Conservation (phyloP, 2,888 invertebrate species). For the Parnassius smintheus region DNA sequence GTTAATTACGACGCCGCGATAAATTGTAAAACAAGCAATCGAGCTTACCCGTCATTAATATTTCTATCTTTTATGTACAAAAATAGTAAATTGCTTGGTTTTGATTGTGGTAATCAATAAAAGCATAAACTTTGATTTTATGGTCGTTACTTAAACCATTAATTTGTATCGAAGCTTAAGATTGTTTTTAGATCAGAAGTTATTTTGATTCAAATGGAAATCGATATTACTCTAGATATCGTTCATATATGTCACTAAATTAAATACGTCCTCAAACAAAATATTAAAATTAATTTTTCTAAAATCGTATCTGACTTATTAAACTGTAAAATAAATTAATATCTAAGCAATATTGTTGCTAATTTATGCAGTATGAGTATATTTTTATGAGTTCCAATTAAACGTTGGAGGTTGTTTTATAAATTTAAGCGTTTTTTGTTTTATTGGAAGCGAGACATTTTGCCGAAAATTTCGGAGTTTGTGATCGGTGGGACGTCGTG, state of each 20-base stretch:
- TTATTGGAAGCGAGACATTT: constrained; percentile 36
- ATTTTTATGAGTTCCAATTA: constrained; percentile 5
- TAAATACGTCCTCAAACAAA: too few species aligned
- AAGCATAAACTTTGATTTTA: background rate
- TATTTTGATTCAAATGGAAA: too few species aligned
- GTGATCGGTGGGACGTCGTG: constrained; percentile 60
- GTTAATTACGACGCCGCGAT: constrained; percentile 57
- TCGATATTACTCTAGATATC: too few species aligned
- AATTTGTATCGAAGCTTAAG: too few species aligned
- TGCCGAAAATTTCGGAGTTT: constrained; percentile 56
- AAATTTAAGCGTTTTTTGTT: constrained; percentile 19
- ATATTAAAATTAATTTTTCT: too few species aligned
- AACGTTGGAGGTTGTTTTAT: constrained; percentile 17
- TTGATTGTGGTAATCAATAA: too few species aligned
- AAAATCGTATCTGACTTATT: too few species aligned
- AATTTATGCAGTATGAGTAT: constrained; percentile 8
- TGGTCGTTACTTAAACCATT: too few species aligned
- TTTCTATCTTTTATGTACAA: too few species aligned
- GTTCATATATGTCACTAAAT: too few species aligned
- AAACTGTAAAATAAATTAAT: too few species aligned
- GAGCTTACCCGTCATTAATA: constrained; percentile 40
- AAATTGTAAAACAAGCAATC: constrained; percentile 50
- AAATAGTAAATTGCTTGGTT: background rate
- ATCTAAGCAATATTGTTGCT: constrained; percentile 2
- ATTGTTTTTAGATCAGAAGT: too few species aligned